Evolutionary conservation across 2,113 vertebrate species (phyloP).

Genomic region (Rhombomys opimus): DNA sequence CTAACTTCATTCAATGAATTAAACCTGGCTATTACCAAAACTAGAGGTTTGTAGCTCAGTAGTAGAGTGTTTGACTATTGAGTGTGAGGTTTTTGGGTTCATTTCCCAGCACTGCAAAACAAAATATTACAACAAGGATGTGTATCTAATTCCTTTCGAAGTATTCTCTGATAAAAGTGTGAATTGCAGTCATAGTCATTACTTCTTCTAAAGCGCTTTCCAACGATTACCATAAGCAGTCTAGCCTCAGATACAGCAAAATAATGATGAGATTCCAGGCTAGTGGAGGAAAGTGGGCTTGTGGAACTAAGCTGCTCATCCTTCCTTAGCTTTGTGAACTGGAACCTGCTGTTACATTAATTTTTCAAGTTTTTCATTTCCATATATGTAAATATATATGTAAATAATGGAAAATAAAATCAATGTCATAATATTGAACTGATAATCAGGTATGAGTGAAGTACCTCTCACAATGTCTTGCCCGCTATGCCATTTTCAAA

Average conservation of each 20-base stretch:
- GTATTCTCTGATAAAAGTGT: background rate
- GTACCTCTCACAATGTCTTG: background rate
- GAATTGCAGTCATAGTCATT: background rate
- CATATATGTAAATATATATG: background rate
- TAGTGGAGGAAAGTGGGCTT: background rate
- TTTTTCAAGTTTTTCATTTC: background rate
- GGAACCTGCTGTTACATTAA: background rate
- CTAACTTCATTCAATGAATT: background rate
- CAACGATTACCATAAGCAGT: background rate
- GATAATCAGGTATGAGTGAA: background rate
- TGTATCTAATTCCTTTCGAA: background rate
- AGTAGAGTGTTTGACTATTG: background rate
- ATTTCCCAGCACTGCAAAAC: background rate
- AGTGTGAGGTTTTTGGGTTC: too few species aligned
- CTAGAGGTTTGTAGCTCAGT: background rate
- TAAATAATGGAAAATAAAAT: background rate
- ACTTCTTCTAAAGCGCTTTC: background rate
- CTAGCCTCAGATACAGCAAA: background rate
- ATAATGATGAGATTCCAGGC: background rate
- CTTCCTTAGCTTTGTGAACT: background rate
- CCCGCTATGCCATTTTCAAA: background rate
- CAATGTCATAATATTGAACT: constrained; percentile 12
- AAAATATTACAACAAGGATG: background rate
- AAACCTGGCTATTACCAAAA: background rate
- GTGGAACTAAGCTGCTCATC: background rate